phyloP scores from a whole-genome alignment of 2,797 vertebrate species.

The Moxostoma hubbsi region DNA sequence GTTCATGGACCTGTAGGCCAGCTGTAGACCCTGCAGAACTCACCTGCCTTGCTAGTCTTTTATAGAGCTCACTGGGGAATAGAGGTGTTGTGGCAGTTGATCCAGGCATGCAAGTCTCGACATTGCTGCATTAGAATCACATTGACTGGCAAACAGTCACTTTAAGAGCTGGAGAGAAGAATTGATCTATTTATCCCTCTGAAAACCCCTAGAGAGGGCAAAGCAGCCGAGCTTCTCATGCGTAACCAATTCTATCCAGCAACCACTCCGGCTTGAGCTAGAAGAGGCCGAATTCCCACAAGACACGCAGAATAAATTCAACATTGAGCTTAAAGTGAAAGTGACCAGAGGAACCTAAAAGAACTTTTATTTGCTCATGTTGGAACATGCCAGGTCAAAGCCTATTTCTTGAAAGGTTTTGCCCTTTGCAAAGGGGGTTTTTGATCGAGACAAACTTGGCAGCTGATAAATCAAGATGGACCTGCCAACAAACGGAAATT shows the following conservation, averaged over 20 bases:
- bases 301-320: too few species aligned
- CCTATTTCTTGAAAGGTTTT: too few species aligned
- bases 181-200: conserved; percentile 29
- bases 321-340: too few species aligned
- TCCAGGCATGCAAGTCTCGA: neutral
- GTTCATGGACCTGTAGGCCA: neutral
- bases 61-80: neutral
- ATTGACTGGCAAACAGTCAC: conserved; percentile 4
- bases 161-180: conserved; percentile 10
- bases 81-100: neutral
- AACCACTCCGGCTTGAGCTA: neutral
- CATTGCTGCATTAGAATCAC: neutral
- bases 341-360: too few species aligned
- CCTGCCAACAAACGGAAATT: too few species aligned
- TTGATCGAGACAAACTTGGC: too few species aligned
- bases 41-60: neutral
- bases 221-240: conserved; percentile 18
- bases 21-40: neutral
- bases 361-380: too few species aligned
- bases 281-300: too few species aligned
- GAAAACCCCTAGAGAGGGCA: conserved; percentile 10
- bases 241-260: conserved; percentile 37
- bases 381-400: too few species aligned
- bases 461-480: too few species aligned
- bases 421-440: too few species aligned